Base-by-base conservation (phyloP, 2,797 vertebrate species). In the Gallirallus australis region DNA sequence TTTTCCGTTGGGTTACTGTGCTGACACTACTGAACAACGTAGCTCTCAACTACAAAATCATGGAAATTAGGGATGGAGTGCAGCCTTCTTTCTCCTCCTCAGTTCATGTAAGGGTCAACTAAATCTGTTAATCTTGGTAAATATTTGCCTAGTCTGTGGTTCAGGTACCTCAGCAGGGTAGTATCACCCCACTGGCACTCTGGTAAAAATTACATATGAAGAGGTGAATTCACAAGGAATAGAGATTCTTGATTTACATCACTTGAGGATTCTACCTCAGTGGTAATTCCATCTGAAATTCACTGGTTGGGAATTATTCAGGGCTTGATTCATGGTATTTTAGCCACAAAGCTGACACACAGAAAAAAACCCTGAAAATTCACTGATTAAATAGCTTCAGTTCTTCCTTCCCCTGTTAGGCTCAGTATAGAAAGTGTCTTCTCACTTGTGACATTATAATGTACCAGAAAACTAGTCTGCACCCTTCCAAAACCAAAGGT, bases 331-430 rank as follows among this genome's bases (percentile, higher is more conserved):
- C 68, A 60, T 57, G 75, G 56, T 35, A 72, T 78, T 90, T 92
- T 40, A 89, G 76, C 85, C 88, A 83, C 86, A 81, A 75, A 90
- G 56, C 42, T 92, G 90, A 82, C 63, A 89, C 13, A 35, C 31
- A 72, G 30, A 12, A 79, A 81, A 39, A 37, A 52, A 17, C 40
- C 2, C 0, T 53, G 45, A 82, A 52, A 88, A 79, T 64, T 84
- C 73, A 48, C 42, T 76, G 37, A 53, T 70, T 52, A 69, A 86
- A 70, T 4, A 92, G 57, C 57, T 78, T 35, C 61, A 78, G 42
- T 31, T 93, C 31, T 72, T 52, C 65, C 50, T 54, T 48, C 65
- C 50, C 54, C 66, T 75, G 66, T 45, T 70, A 94, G 61, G 76
- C 68, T 40, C 52, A 82, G 86, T 47, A 66, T 65, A 81, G 86